Base-by-base conservation (phyloP, 2,888 invertebrate genomes). In the Drosophila atripex region DNA sequence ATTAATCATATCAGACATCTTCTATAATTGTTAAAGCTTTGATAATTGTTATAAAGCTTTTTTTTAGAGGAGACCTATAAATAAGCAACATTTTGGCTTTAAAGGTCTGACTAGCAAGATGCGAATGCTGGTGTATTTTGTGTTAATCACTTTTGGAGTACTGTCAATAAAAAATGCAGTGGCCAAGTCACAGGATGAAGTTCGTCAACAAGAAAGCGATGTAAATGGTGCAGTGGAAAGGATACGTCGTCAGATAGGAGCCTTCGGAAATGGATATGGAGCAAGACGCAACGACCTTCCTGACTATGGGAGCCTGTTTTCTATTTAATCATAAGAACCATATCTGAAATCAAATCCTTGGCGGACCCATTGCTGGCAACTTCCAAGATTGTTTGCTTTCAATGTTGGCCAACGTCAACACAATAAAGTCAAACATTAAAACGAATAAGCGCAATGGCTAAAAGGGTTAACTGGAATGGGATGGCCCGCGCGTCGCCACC, bases 401-500 rank as follows among this genome's bases (percentile, higher is more conserved):
- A 50, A 39, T 41, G 57, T 8, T 54, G 43, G 23, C 23, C 41
- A 35, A 64, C 41, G 65, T 61, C 50, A 18, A 64, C 49, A 39
- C 55, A 65, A 69, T 65, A 69, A 65, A 69, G 56, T 69, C 47
- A 69, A 65, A 32, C 70, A 69, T 69, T 47, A 39, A 69, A 69
- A 30, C 6, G 46, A 14, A 46, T 55, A 53, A 53, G 32, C 32
- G 28, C 53, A 35, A 21, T 30, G 53, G 32, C 38, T 43, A 45
- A 55, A 58, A 55, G 65, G 21, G 54, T 65, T 65, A 52, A 32
- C 39, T 16, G 54, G 25, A 7, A 9, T 25, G 5, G n/a, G 38
- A 23, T 28, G 60, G 50, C 38, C 32, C 56, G 45, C n/a, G n/a
- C n/a, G n/a, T n/a, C n/a, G 38, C 49, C 53, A 47, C 35, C 30